Percentiles rank a stretch among this genome's conserved stretches.
These are phyloP conservation scores for Piprites chloris DNA, from an alignment of 2,113 vertebrate genomes.

Conservation along the genomic window DNA sequence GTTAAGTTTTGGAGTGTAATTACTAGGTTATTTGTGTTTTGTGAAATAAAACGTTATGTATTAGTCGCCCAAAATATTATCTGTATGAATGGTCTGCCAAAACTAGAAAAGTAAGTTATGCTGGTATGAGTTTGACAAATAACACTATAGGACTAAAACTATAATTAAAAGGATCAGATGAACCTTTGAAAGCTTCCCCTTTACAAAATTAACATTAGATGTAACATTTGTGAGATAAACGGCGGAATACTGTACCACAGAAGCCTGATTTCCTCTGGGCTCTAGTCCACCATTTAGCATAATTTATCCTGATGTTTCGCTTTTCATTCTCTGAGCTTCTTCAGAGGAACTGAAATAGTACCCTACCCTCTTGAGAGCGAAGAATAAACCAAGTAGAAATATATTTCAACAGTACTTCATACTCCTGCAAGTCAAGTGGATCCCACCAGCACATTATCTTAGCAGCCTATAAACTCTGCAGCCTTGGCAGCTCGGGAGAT, in stretches of 20 bases:
- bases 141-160: not conserved
- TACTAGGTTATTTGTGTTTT: slow-evolving; percentile 68
- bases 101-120: slow-evolving; percentile 3
- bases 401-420: slow-evolving; percentile 57
- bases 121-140: slow-evolving; percentile 18
- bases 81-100: not conserved
- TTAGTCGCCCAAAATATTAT: slow-evolving; percentile 26
- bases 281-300: slow-evolving; percentile 59
- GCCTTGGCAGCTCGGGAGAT: slow-evolving; percentile 44
- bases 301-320: slow-evolving; percentile 63
- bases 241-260: slow-evolving; percentile 37
- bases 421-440: slow-evolving; percentile 60
- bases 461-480: slow-evolving; percentile 53
- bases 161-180: slow-evolving; percentile 21
- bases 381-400: slow-evolving; percentile 61
- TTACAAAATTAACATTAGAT: slow-evolving; percentile 53
- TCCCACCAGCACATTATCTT: slow-evolving; percentile 49
- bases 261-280: slow-evolving; percentile 65
- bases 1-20: slow-evolving; percentile 70
- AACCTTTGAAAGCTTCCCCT: slow-evolving; percentile 38
- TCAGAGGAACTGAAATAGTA: slow-evolving; percentile 58
- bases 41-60: slow-evolving; percentile 65
- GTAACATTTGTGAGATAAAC: slow-evolving; percentile 56
- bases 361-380: slow-evolving; percentile 19
- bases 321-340: slow-evolving; percentile 41